Conservation (phyloP, 2,797 vertebrate species). For the Danio aesculapii region DNA sequence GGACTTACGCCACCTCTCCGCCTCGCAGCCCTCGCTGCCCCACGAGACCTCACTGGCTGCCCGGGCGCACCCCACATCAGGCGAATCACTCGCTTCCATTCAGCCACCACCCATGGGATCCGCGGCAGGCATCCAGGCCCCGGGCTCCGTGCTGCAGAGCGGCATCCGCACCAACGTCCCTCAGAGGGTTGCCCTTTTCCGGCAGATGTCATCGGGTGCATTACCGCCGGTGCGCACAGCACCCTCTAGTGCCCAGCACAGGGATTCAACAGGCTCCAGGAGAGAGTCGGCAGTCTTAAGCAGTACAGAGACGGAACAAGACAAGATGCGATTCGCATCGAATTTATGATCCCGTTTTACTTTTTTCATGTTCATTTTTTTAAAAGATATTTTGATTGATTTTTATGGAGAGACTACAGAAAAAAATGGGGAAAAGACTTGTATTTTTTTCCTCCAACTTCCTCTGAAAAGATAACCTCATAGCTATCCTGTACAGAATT, state of each 20-base stretch:
- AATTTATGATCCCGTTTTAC: slow-evolving; percentile 92
- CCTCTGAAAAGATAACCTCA: slow-evolving; percentile 83
- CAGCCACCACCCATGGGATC: slow-evolving; percentile 79
- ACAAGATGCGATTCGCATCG: slow-evolving; percentile 96
- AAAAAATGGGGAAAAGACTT: slow-evolving; percentile 77
- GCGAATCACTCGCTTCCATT: slow-evolving; percentile 92
- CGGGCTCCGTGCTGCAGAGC: slow-evolving; percentile 81
- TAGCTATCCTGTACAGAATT: slow-evolving; percentile 88
- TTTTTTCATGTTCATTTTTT: slow-evolving; percentile 62
- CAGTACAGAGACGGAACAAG: slow-evolving; percentile 93
- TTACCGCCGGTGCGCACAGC: slow-evolving; percentile 86
- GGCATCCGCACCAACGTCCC: slow-evolving; percentile 86
- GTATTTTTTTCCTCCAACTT: slow-evolving; percentile 75
- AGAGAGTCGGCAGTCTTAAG: slow-evolving; percentile 90
- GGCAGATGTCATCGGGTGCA: slow-evolving; percentile 97
- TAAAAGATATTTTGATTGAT: slow-evolving; percentile 74
- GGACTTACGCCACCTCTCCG: slow-evolving; percentile 93
- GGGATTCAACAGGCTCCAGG: slow-evolving; percentile 86
- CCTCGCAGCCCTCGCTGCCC: slow-evolving; percentile 97
- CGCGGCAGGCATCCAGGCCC: slow-evolving; percentile 69
- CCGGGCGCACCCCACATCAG: slow-evolving; percentile 89
- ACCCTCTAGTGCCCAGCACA: slow-evolving; percentile 78
- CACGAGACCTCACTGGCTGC: slow-evolving; percentile 89
- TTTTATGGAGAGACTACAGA: slow-evolving; percentile 80
- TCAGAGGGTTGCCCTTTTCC: slow-evolving; percentile 91